These are phyloP conservation scores for Xiphydria camelus DNA, from an alignment of 2,888 invertebrate genomes.

Conservation along the genomic window DNA sequence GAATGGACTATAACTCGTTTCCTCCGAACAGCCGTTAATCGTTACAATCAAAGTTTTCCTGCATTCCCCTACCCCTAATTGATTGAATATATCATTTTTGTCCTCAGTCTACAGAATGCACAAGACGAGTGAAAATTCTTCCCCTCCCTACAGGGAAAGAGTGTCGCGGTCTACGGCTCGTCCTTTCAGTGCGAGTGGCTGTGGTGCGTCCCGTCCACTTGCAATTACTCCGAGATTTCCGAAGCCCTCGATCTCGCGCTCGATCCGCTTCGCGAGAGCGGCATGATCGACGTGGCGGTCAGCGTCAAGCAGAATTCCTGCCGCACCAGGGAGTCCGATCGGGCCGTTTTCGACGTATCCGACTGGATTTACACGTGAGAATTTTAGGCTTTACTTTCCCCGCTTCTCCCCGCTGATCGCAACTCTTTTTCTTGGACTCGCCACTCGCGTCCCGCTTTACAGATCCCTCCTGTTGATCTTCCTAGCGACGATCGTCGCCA, in stretches of 20 bases:
- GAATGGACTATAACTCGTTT: no score
- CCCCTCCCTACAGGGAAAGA: no score
- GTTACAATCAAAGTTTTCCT: no score
- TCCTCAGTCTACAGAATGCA: no score
- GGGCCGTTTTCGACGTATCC: slow-evolving; percentile 24
- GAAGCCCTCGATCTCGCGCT: slow-evolving; percentile 38
- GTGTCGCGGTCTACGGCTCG: no score
- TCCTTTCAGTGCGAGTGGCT: slow-evolving; percentile 41
- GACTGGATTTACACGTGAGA: slow-evolving; percentile 49
- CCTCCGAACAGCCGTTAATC: no score
- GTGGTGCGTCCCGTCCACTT: slow-evolving; percentile 51
- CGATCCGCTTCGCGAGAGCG: slow-evolving; percentile 36
- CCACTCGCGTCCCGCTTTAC: no score
- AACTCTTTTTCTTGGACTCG: slow-evolving; percentile 16
- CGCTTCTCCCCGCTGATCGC: no score
- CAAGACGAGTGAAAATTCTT: no score
- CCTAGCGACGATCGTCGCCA: slow-evolving; percentile 30
- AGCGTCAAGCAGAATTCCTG: slow-evolving; percentile 36
- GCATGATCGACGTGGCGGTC: slow-evolving; percentile 38
- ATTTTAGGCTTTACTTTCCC: no score
- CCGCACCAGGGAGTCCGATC: slow-evolving; percentile 32
- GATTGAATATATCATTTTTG: no score
- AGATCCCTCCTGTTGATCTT: slow-evolving; percentile 30
- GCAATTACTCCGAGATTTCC: slow-evolving; percentile 40
- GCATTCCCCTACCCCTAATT: no score